These are phyloP conservation scores for Poeciliopsis turneri DNA, from an alignment of 2,797 vertebrate species.

Conservation along the genomic window DNA sequence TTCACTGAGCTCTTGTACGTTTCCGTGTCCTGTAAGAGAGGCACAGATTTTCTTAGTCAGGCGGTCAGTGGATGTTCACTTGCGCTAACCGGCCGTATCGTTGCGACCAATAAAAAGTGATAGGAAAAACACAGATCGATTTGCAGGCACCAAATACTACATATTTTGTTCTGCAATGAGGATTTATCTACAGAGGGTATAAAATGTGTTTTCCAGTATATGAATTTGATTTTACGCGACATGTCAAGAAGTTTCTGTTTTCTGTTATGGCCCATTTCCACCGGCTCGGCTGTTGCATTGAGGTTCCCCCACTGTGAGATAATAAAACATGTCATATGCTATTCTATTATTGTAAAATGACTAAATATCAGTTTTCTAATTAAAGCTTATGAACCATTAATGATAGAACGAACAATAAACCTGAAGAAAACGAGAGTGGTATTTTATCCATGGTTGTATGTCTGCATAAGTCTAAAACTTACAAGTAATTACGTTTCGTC, in stretches of 20 bases:
- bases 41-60: not conserved
- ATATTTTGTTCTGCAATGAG: not conserved
- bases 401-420: too few relatives aligned
- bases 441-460: too few relatives aligned
- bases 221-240: not conserved
- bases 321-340: too few relatives aligned
- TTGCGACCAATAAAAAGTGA: not conserved
- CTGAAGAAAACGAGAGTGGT: too few relatives aligned
- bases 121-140: not conserved
- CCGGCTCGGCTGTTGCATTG: too few relatives aligned
- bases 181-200: not conserved
- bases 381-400: too few relatives aligned
- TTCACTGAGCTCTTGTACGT: conserved; percentile 92
- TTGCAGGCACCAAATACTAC: not conserved
- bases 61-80: not conserved
- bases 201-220: not conserved
- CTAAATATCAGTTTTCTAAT: too few relatives aligned
- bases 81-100: not conserved
- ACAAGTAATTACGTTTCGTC: too few relatives aligned
- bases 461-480: too few relatives aligned
- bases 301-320: too few relatives aligned
- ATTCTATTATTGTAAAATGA: too few relatives aligned
- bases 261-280: too few relatives aligned
- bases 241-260: not conserved
- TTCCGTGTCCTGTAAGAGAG: conserved; percentile 88